Evolutionary conservation across 2,888 invertebrate genomes (phyloP), one percentile per base, ranked within the genome.

Genomic region (Pristionchus entomophagus): DNA sequence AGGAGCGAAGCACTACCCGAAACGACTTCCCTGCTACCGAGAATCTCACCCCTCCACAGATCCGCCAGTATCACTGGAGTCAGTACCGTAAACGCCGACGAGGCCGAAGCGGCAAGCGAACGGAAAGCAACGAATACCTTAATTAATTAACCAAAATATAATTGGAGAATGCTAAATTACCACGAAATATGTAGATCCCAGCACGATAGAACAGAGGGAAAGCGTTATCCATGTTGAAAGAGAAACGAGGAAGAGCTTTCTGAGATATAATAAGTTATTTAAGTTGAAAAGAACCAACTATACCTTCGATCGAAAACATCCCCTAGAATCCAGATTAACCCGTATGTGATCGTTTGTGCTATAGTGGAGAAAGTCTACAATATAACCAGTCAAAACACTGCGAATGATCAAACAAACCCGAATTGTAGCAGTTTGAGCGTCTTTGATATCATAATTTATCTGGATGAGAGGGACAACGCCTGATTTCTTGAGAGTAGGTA

Each of bases 91-190:
- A n/a, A n/a, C 6, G 22, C 6, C 4, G 73, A 38, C 19, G 35
- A 19, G 2, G 73, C 73, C 1, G 38, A 22, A n/a, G 73, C 22
- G 19, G 41, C 38, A 41, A 73, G 73, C 3, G 73, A n/a, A 3
- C 73, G 73, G 17, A 73, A 73, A 17, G 41, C 73, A 26, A 73
- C 73, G n/a, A 73, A 73, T 8, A 73, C 41, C 73, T 73, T n/a
- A 5, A 14, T 2, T 17, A 35, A 65, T 38, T 8, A 69, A 38
- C 22, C 29, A 8, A 32, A 32, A 38, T 22, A 35, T 14, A 2
- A 65, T 69, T 35, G 0, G 10, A 45, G n/a, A 41, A 41, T 1
- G 3, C 41, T 6, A 8, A 41, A n/a, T n/a, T 26, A 73, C 41
- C 41, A 19, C 10, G 8, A 41, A 73, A 1, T 38, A n/a, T n/a